Percentiles rank a stretch among this genome's conserved stretches.
Evolutionary conservation across 1,140 invertebrate genomes (phyloP).

Genomic region (Anoplolepis gracilipes): DNA sequence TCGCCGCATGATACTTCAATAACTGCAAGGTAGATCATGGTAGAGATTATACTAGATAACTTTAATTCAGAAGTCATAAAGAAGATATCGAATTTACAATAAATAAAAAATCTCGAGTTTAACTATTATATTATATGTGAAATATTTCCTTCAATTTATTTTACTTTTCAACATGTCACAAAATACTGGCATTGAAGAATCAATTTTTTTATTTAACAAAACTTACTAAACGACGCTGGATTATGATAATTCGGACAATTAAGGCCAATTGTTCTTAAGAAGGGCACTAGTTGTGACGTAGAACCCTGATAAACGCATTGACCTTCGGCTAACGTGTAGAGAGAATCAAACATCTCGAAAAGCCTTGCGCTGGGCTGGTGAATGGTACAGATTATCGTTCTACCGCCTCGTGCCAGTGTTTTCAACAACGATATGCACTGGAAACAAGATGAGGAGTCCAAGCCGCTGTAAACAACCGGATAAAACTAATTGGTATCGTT

Average conservation of each 20-base stretch:
- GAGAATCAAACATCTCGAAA: conserved; percentile 98
- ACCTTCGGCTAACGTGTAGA: conserved; percentile 97
- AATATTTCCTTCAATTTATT: not conserved
- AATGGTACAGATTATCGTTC: conserved; percentile 98
- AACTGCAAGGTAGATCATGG: conserved; percentile 85
- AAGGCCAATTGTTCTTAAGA: conserved; percentile 92
- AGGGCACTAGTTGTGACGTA: conserved; percentile 94
- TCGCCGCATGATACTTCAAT: conserved; percentile 98
- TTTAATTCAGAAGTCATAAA: not conserved
- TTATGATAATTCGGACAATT: conserved; percentile 98
- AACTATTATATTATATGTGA: not conserved
- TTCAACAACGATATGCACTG: conserved; percentile 96
- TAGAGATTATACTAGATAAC: not conserved
- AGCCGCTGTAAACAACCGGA: conserved; percentile 88
- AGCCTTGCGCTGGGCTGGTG: conserved; percentile 98
- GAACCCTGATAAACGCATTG: conserved; percentile 97
- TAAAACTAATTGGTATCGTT: not conserved
- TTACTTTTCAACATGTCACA: not conserved
- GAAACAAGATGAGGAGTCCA: conserved; percentile 97
- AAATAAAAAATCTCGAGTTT: not conserved
- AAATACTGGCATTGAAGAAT: not conserved
- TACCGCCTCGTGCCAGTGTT: conserved; percentile 94
- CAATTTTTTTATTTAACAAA: not conserved
- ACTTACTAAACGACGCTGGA: conserved; percentile 96
- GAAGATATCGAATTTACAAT: not conserved